These are phyloP conservation scores for Folsomia manolachei DNA, from an alignment of 2,888 invertebrate species.

Conservation along the genomic window DNA sequence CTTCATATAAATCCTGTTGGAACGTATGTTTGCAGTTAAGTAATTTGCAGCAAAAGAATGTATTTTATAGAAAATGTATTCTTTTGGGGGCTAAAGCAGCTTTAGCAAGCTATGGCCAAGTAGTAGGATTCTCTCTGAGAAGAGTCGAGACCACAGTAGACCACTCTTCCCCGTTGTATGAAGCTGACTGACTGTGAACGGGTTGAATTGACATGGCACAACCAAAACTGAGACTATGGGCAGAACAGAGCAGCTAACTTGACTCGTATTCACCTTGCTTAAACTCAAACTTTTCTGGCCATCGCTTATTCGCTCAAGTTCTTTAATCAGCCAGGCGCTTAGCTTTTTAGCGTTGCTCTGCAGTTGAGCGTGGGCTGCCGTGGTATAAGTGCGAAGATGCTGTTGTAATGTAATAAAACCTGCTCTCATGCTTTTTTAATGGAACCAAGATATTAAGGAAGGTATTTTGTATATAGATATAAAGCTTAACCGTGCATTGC, in stretches of 20 bases:
- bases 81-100: not conserved
- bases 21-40: no score
- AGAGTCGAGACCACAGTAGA: slow-evolving; percentile 16
- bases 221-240: not conserved
- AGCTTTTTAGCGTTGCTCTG: no score
- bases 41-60: slow-evolving; percentile 3
- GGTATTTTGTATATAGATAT: no score
- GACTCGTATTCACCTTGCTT: not conserved
- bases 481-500: no score
- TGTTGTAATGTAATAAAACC: not conserved
- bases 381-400: no score
- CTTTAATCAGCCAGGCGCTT: not conserved
- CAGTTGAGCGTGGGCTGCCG: no score
- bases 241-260: not conserved
- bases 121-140: not conserved
- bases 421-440: not conserved
- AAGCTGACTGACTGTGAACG: slow-evolving; percentile 41
- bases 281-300: no score
- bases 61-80: slow-evolving; percentile 4
- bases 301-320: not conserved
- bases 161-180: slow-evolving; percentile 42
- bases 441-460: not conserved
- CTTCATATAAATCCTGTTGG: not conserved
- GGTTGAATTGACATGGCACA: slow-evolving; percentile 38
- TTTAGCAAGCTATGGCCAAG: not conserved